Conservation (phyloP, 2,113 vertebrate species). For the Pongo pygmaeus region DNA sequence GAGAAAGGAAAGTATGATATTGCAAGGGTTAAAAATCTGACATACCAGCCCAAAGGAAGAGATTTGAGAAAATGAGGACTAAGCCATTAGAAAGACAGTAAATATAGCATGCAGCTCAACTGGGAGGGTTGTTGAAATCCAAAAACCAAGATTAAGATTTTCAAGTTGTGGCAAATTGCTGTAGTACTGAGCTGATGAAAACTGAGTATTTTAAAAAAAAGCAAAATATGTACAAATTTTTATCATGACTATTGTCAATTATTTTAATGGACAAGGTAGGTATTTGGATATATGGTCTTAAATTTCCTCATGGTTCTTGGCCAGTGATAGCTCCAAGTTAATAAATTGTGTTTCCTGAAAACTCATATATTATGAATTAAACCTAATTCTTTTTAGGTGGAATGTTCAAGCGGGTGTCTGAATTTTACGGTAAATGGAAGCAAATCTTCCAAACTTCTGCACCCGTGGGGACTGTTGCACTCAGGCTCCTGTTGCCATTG, state of each 20-base stretch:
- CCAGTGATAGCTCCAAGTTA: not conserved
- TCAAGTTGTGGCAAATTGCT: not conserved
- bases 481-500: too few species aligned
- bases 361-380: not conserved
- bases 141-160: not conserved
- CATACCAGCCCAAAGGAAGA: fast-evolving
- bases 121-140: not conserved
- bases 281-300: not conserved
- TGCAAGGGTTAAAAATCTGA: not conserved
- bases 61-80: fast-evolving
- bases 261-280: not conserved
- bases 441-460: not conserved
- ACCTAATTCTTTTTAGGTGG: not conserved
- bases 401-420: not conserved
- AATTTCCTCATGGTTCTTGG: not conserved
- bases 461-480: too few species aligned
- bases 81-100: fast-evolving
- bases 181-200: not conserved
- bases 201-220: not conserved
- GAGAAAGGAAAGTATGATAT: fast-evolving
- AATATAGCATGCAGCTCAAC: fast-evolving
- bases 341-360: not conserved
- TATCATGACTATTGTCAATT: not conserved
- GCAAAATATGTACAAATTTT: not conserved
- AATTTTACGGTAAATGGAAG: not conserved